Conservation (phyloP, 2,113 vertebrate genomes). For the Oenanthe oenanthe region DNA sequence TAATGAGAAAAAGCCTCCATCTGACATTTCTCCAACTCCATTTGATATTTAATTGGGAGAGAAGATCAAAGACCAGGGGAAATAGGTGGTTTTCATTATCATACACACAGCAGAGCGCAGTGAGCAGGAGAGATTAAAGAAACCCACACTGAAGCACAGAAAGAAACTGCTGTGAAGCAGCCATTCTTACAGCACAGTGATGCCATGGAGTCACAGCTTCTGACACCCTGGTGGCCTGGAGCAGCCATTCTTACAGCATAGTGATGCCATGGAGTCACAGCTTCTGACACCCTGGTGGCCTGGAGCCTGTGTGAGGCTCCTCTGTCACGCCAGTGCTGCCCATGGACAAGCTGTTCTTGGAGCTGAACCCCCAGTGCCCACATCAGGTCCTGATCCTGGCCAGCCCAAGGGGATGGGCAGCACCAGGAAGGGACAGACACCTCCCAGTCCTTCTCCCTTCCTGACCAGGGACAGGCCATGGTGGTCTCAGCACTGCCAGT, state of each 20-base stretch:
- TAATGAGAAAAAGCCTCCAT: not conserved
- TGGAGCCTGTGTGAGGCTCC: accelerated
- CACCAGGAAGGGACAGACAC: not conserved
- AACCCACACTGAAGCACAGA: not conserved
- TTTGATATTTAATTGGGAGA: not conserved
- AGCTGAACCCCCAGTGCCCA: accelerated
- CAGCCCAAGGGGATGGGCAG: not conserved
- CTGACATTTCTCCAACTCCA: not conserved
- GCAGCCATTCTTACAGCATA: not conserved
- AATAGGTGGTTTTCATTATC: not conserved
- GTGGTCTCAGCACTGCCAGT: not conserved
- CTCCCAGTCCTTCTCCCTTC: not conserved
- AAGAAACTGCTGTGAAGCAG: not conserved
- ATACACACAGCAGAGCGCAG: not conserved
- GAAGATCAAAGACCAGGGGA: conserved; percentile 8
- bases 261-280: not conserved
- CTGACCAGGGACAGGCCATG: accelerated
- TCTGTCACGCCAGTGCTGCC: not conserved
- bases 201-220: not conserved
- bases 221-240: accelerated
- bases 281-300: too few relatives aligned
- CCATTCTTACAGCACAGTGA: not conserved
- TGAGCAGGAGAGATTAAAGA: not conserved
- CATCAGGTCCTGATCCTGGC: not conserved
- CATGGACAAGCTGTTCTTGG: not conserved